These are phyloP conservation scores for Pampusana beccarii DNA, from an alignment of 2,113 vertebrate species.

Conservation along the genomic window DNA sequence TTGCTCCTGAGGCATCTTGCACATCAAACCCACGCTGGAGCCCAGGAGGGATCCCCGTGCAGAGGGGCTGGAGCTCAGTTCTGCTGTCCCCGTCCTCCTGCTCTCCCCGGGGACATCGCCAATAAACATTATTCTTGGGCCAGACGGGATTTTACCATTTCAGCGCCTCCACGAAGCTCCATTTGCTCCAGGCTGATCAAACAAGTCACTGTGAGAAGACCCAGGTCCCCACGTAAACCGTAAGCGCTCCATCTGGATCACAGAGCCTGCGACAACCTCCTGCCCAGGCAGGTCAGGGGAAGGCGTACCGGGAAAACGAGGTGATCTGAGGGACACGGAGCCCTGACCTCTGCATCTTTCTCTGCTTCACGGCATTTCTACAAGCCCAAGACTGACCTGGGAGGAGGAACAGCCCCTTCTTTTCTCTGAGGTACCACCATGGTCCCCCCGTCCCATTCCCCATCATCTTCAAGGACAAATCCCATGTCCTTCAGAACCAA, in stretches of 20 bases:
- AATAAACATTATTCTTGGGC: not conserved
- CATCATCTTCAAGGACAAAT: not conserved
- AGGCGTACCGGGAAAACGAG: not conserved
- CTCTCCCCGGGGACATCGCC: not conserved
- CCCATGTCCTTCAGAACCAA: not conserved
- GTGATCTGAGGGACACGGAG: not conserved
- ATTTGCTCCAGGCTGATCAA: not conserved
- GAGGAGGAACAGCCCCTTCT: not conserved
- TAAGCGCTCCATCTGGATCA: not conserved
- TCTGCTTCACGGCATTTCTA: not conserved
- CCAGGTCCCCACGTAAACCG: not conserved
- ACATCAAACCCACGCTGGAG: rapidly evolving
- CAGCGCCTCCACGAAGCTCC: not conserved
- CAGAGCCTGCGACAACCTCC: not conserved
- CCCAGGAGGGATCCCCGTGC: not conserved
- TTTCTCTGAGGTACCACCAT: not conserved
- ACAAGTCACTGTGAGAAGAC: not conserved
- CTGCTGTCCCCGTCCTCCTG: not conserved
- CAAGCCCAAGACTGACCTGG: not conserved
- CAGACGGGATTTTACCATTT: not conserved
- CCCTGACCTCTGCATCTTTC: not conserved
- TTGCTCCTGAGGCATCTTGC: rapidly evolving
- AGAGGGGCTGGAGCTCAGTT: not conserved
- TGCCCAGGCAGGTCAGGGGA: not conserved
- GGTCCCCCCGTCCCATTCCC: not conserved